A percentile compares a stretch with the other conserved stretches of the same genome.
Conservation (phyloP, 2,113 vertebrate genomes). For the Notiomystis cincta region DNA sequence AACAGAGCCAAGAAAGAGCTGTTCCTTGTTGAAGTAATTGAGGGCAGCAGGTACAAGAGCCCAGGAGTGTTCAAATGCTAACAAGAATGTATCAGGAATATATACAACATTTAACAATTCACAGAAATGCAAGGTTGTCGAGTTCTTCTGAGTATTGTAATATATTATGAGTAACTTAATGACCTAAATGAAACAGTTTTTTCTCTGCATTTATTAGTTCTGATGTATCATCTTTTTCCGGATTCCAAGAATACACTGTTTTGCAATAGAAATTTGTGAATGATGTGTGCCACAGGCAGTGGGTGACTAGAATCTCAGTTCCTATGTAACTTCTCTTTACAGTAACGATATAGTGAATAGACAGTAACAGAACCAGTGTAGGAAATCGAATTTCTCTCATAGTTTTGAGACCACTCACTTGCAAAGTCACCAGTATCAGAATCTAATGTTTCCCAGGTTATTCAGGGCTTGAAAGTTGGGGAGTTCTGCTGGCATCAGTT, state of each 20-base stretch:
- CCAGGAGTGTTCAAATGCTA: conserved; percentile 49
- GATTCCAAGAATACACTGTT: not conserved
- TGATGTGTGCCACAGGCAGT: not conserved
- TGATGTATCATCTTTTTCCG: not conserved
- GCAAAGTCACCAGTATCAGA: not conserved
- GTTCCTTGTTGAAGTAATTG: conserved; percentile 62
- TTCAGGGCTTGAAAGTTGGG: not conserved
- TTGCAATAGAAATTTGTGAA: not conserved
- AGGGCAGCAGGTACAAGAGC: conserved; percentile 63
- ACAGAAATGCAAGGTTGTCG: not conserved
- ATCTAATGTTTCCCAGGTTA: not conserved
- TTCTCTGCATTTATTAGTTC: conserved; percentile 15
- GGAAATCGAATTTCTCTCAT: not conserved
- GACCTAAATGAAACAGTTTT: conserved; percentile 33
- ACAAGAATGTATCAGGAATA: conserved; percentile 43
- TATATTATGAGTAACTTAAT: not conserved
- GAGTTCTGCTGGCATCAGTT: not conserved
- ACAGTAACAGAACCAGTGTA: not conserved
- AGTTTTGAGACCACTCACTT: not conserved
- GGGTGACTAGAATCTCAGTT: not conserved
- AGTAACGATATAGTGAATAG: not conserved
- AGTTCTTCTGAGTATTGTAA: conserved; percentile 6
- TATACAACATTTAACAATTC: conserved; percentile 13
- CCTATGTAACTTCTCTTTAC: not conserved
- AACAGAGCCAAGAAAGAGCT: conserved; percentile 50